phyloP scores from a whole-genome alignment of 2,888 invertebrate genomes.

The Nudaria mundana region DNA sequence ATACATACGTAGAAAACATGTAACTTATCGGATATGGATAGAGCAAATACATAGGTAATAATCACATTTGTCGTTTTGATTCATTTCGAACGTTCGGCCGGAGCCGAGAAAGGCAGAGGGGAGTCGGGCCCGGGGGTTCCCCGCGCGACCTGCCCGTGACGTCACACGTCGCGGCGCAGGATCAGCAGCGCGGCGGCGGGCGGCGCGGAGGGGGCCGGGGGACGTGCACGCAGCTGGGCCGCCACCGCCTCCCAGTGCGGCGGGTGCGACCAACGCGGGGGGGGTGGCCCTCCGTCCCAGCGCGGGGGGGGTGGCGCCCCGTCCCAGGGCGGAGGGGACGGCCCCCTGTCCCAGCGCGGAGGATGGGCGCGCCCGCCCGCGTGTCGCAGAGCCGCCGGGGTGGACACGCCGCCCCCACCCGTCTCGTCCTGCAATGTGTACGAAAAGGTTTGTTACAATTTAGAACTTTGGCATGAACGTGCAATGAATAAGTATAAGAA shows the following conservation, averaged over 20 bases:
- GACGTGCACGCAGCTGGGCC: constrained; percentile 55
- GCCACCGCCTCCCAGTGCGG: constrained; percentile 66
- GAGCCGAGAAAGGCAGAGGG: too few relatives aligned
- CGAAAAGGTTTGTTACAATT: background rate
- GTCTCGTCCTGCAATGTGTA: constrained; percentile 36
- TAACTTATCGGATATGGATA: constrained; percentile 15
- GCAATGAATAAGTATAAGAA: too few relatives aligned
- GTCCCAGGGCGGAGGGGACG: constrained; percentile 1
- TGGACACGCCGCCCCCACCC: constrained; percentile 7
- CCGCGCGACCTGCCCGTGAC: background rate
- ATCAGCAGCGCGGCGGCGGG: constrained; percentile 57
- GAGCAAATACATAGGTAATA: constrained; percentile 1
- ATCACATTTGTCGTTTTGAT: background rate
- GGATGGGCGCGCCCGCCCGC: constrained; percentile 39
- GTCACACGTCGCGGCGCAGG: constrained; percentile 55
- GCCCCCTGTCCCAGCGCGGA: constrained; percentile 51
- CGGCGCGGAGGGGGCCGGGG: constrained; percentile 33
- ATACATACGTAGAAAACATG: constrained; percentile 16
- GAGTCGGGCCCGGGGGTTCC: background rate
- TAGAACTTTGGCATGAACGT: too few relatives aligned
- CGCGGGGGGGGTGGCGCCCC: constrained; percentile 9
- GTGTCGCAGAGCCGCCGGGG: constrained; percentile 20
- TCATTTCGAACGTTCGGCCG: background rate
- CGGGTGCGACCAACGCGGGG: constrained; percentile 9
- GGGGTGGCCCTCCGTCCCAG: constrained; percentile 27